Base-by-base conservation (phyloP, 2,113 vertebrate species). In the Ahaetulla prasina region DNA sequence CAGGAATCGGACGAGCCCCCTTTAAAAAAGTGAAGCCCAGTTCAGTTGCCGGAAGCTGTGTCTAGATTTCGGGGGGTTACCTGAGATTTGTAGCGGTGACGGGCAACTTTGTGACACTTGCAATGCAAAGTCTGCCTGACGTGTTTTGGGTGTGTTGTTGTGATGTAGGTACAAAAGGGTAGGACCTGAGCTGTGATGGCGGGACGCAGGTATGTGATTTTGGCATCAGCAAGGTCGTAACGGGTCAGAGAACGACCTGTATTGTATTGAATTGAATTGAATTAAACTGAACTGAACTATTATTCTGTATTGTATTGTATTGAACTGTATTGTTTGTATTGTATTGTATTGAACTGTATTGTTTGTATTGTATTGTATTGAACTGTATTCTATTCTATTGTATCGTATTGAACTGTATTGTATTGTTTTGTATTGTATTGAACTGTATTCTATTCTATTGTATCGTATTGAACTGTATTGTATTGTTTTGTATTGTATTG, bases 311-410 rank as follows among this genome's bases (percentile, higher is more conserved):
- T 54, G 53, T 22, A 22, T 53, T 52, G 50, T 4, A 52, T 52
- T 16, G 14, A 2, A 54, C 6, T 2, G 4, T 0, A 54, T 0
- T 54, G 53, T 0, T 1, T 54, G 53, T 1, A 54, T 20, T 54
- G 53, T 22, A 54, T 20, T 54, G 53, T 54, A 54, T 5, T 53
- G 52, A 1, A 16, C 1, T 53, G 1, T 53, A 16, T 18, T 53
- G 52, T 53, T 50, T 50, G 50, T 2, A 52, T 14, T 52, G 50
- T 2, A 52, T 52, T 52, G 50, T 3, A 14, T 54, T 54, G 53
- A 54, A 54, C 0, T 22, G 20, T 22, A 8, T 20, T 54, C 1
- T 7, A 22, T 55, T 55, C 5, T 23, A 8, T 23, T 57, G 22
- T 23, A 2, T 1, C 25, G 54, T 23, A 8, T 2, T 55, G 54